A percentile compares a stretch with the other conserved stretches of the same genome.
Conservation (phyloP, 2,888 invertebrate genomes). For the Sericinus montela region DNA sequence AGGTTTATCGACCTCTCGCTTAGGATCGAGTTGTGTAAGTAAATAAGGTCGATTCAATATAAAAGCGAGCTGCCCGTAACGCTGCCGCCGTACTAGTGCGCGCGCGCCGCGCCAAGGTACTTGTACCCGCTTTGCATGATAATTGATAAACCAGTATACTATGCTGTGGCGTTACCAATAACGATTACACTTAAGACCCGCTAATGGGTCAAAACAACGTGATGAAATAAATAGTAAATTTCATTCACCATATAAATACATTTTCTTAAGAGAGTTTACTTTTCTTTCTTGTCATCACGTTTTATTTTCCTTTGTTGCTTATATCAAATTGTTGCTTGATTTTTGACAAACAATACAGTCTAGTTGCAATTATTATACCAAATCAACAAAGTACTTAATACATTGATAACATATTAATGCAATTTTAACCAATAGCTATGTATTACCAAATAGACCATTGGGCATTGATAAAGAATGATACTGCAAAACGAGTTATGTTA, state of each 20-base stretch:
- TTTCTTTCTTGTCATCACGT: background rate
- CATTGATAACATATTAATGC: too few relatives aligned
- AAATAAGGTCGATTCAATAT: slow-evolving; percentile 76
- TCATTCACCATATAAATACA: slow-evolving; percentile 25
- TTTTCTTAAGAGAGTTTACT: too few relatives aligned
- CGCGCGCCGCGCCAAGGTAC: slow-evolving; percentile 38
- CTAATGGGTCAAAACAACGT: slow-evolving; percentile 37
- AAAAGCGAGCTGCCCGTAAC: slow-evolving; percentile 59
- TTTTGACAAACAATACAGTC: too few relatives aligned
- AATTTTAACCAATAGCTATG: too few relatives aligned
- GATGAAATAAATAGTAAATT: slow-evolving; percentile 29
- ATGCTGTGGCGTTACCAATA: slow-evolving; percentile 26
- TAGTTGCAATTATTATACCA: too few relatives aligned
- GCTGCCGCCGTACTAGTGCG: slow-evolving; percentile 60
- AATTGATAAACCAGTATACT: slow-evolving; percentile 68
- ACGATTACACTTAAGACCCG: slow-evolving; percentile 27
- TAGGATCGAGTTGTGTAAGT: slow-evolving; percentile 65
- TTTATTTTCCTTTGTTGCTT: background rate
- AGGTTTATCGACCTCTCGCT: slow-evolving; percentile 71
- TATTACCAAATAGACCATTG: too few relatives aligned
- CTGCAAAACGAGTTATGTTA: slow-evolving; percentile 11
- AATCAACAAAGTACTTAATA: too few relatives aligned
- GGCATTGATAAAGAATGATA: background rate
- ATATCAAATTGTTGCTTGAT: too few relatives aligned
- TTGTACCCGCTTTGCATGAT: slow-evolving; percentile 59